A percentile compares a stretch with the other conserved stretches of the same genome.
Conservation (phyloP, 1,140 invertebrate genomes). For the Paraescarpia echinospica region DNA sequence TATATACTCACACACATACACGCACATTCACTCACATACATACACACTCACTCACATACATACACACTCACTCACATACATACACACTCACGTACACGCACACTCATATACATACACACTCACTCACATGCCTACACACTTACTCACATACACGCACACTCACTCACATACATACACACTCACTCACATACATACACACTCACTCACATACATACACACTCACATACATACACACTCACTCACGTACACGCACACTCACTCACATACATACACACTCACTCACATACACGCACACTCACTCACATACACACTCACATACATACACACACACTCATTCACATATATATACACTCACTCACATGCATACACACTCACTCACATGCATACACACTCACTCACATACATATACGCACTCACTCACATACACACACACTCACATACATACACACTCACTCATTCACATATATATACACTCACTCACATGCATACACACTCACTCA, state of each 20-base stretch:
- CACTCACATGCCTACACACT: too few species aligned
- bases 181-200: too few species aligned
- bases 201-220: too few species aligned
- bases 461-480: background rate
- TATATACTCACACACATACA: background rate
- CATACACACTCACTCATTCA: background rate
- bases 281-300: background rate
- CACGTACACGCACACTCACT: constrained; percentile 12
- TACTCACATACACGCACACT: too few species aligned
- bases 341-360: background rate
- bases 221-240: too few species aligned
- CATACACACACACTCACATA: constrained; percentile 4
- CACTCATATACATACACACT: too few species aligned
- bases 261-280: background rate
- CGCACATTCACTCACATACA: background rate
- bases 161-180: too few species aligned
- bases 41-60: background rate
- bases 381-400: constrained; percentile 9
- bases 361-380: background rate
- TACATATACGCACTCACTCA: background rate
- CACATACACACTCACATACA: background rate
- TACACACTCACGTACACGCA: background rate
- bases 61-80: background rate
- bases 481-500: background rate
- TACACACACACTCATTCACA: background rate